Evolutionary conservation across 1,140 invertebrate genomes (phyloP), one percentile per base, ranked within the genome.

Genomic region (Zaprionus lachaisei): DNA sequence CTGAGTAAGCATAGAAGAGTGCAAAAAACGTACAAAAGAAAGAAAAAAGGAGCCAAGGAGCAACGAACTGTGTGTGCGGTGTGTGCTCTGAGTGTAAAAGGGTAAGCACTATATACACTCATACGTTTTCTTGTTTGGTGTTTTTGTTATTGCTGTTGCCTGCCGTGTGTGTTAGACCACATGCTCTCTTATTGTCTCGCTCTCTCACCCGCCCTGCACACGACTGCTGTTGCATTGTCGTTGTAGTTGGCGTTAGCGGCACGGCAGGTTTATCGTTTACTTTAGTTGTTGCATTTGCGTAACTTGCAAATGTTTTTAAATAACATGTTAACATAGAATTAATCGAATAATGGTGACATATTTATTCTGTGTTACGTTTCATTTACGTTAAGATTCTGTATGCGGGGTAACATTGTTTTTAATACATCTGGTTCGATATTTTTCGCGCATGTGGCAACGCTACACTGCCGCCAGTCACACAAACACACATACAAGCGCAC

Each of bases 51-150:
- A 87, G 77, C 72, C 83, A 86, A 87, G 83, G 84, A 87, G 84
- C 84, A 87, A 87, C 84, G 84, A 87, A 87, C 84, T 87, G 82
- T 84, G 79, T 85, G 80, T 85, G 82, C 69, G 74, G 73, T 75
- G 81, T 81, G 61, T 60, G 82, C 81, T 60, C 74, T 84, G 78
- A 64, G 84, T 83, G 84, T 56, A 70, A 87, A 87, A 79, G 81
- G 84, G 84, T 87, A 87, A 87, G 84, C 78, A 81, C 79, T 87
- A 87, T 84, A 69, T 72, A 57, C 61, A 63, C 61, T 47, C 41
- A 55, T 78, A 78, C 62, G 61, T 31, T 77, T 79, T 71, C 55
- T 47, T 74, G 60, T 54, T 65, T 44, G 58, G 64, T 63, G 67
- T 75, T 81, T 61, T 66, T 65, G 82, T 80, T 80, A 65, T 82